Percentiles rank a stretch among this genome's conserved stretches.
These are phyloP conservation scores for Bovichtus variegatus DNA, from an alignment of 2,797 vertebrate genomes.

Conservation along the genomic window DNA sequence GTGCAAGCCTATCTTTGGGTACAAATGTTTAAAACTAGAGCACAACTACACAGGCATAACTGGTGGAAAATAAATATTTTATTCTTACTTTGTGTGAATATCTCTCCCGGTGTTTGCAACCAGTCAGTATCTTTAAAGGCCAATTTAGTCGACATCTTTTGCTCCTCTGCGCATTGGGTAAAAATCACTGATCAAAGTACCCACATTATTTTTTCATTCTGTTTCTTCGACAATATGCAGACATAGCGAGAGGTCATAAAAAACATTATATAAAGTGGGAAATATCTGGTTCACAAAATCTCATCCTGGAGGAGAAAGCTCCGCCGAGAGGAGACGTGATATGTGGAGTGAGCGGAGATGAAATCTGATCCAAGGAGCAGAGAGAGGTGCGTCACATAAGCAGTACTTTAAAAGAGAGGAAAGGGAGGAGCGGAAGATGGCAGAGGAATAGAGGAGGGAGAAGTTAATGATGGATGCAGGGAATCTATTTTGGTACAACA, in stretches of 20 bases:
- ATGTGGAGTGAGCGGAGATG: constrained; percentile 22
- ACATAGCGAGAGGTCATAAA: constrained; percentile 7
- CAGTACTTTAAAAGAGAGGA: constrained; percentile 32
- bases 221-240: constrained; percentile 13
- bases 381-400: constrained; percentile 51
- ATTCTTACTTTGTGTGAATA: not conserved
- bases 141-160: not conserved
- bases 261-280: constrained; percentile 1
- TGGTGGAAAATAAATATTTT: constrained; percentile 26
- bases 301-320: constrained; percentile 26
- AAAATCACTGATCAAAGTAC: not conserved
- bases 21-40: constrained; percentile 36
- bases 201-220: not conserved
- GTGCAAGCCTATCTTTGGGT: constrained; percentile 13
- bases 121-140: constrained; percentile 1
- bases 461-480: constrained; percentile 14
- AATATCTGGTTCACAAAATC: constrained; percentile 27
- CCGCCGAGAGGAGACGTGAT: constrained; percentile 29
- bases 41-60: constrained; percentile 38
- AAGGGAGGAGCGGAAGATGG: constrained; percentile 22
- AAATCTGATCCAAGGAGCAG: constrained; percentile 58
- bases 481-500: constrained; percentile 22
- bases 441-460: constrained; percentile 19
- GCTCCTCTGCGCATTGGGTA: not conserved
- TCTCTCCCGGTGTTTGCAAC: not conserved